Evolutionary conservation across 2,797 vertebrate genomes (phyloP).

Genomic region (Enteromius unitaeniatus): DNA sequence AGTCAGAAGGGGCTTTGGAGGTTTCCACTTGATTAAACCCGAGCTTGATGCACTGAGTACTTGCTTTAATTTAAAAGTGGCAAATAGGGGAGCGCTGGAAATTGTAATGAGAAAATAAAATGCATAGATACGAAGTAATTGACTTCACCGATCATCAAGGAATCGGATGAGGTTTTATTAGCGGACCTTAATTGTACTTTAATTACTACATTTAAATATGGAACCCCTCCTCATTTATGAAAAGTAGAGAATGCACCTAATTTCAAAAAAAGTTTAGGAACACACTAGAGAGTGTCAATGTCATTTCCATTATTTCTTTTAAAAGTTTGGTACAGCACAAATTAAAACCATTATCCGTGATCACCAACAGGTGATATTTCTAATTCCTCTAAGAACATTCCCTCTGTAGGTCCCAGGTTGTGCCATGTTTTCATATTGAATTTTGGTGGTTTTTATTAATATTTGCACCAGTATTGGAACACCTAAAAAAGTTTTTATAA

Average conservation of each 20-base stretch:
- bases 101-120: conserved; percentile 82
- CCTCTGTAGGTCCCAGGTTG: neutral
- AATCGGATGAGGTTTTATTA: conserved; percentile 77
- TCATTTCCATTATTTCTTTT: neutral
- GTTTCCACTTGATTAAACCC: conserved; percentile 83
- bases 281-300: neutral
- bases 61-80: conserved; percentile 78
- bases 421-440: neutral
- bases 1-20: conserved; percentile 78
- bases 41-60: conserved; percentile 70
- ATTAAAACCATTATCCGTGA: neutral
- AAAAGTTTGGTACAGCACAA: neutral
- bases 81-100: conserved; percentile 55
- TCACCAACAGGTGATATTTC: neutral
- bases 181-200: conserved; percentile 77
- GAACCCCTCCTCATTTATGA: conserved; percentile 58
- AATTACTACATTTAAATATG: conserved; percentile 75
- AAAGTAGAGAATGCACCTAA: neutral
- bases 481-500: neutral
- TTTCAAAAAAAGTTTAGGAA: conserved; percentile 11
- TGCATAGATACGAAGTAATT: conserved; percentile 81
- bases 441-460: too few relatives aligned
- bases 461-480: neutral
- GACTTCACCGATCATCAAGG: conserved; percentile 78
- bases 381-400: neutral